phyloP scores from a whole-genome alignment of 2,797 vertebrate genomes.

The Sparus aurata region DNA sequence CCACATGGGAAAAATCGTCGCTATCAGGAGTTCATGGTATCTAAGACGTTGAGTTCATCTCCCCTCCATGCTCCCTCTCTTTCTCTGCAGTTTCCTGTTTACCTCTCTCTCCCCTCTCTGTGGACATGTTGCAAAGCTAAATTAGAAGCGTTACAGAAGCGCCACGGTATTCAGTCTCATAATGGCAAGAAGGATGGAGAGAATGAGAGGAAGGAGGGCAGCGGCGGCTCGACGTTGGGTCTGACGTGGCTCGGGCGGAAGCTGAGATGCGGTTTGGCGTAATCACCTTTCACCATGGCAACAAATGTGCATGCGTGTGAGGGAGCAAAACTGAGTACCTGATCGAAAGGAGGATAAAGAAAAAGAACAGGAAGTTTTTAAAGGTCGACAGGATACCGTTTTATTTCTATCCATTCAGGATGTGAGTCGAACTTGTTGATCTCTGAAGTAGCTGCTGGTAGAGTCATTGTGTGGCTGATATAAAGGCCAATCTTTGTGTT shows the following conservation, averaged over 20 bases:
- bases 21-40: too few relatives aligned
- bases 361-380: neutral
- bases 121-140: constrained; percentile 9
- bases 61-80: neutral
- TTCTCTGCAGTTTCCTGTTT: neutral
- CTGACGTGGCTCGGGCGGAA: constrained; percentile 17
- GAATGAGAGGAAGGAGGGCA: constrained; percentile 16
- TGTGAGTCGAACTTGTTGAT: constrained; percentile 1
- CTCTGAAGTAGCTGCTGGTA: neutral
- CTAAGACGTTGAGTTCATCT: neutral
- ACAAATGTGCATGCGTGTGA: neutral
- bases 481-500: neutral
- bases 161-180: neutral
- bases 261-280: constrained; percentile 4
- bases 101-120: neutral
- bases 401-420: constrained; percentile 13
- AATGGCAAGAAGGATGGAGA: constrained; percentile 1
- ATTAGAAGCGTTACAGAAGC: neutral
- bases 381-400: constrained; percentile 11
- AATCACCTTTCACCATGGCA: constrained; percentile 41
- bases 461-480: neutral
- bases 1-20: too few relatives aligned
- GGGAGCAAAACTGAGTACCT: neutral
- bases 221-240: neutral
- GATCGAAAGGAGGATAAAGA: neutral